Evolutionary conservation across 2,113 vertebrate genomes (phyloP).

Genomic region (Pelmatolapia mariae): DNA sequence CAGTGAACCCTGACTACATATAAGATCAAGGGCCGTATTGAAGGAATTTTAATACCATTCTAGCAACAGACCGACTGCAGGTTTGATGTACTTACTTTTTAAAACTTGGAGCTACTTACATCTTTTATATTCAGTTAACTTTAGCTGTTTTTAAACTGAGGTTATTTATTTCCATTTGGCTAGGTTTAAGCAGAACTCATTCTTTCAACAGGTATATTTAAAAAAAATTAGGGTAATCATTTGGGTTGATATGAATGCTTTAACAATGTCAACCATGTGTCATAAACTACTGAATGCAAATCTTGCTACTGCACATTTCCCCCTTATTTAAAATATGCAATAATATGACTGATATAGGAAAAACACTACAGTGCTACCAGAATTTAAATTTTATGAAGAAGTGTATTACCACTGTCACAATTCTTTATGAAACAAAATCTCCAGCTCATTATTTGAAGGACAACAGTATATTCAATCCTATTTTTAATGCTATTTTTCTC

Average conservation of each 20-base stretch:
- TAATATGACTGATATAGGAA: neutral
- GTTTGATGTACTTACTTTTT: neutral
- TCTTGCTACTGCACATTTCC: neutral
- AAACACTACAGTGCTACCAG: neutral
- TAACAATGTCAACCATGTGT: neutral
- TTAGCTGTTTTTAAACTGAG: neutral
- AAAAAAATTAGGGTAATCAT: neutral
- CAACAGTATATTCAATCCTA: neutral
- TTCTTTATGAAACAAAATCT: neutral
- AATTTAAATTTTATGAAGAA: neutral
- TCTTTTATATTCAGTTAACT: neutral
- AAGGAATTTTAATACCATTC: neutral
- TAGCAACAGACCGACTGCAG: neutral
- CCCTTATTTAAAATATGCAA: neutral
- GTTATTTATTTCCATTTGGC: neutral
- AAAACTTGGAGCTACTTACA: neutral
- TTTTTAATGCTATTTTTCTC: neutral
- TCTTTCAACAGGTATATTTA: neutral
- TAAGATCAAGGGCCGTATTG: fast-evolving
- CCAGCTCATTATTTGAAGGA: neutral
- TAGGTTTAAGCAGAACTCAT: neutral
- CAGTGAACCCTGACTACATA: fast-evolving
- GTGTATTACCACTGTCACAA: neutral
- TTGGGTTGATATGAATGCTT: neutral
- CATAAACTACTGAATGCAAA: neutral